Base-by-base conservation (phyloP, 2,797 vertebrate genomes). In the Allobates femoralis region DNA sequence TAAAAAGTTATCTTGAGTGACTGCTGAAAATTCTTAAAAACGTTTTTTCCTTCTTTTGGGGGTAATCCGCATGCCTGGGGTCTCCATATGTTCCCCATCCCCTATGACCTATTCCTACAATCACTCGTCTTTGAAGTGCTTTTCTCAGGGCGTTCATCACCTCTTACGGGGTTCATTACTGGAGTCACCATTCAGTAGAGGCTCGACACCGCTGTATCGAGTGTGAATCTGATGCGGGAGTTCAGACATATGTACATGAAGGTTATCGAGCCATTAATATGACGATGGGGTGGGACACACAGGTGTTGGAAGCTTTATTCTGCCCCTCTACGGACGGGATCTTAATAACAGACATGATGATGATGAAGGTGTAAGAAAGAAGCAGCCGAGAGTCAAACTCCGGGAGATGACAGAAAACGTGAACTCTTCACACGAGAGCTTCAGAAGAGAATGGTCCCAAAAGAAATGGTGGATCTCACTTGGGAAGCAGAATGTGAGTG, bases 141-240 rank as follows among this genome's bases (percentile, higher is more conserved):
- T 87, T 91, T 4, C 3, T 71, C 1, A 91, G 64, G 5, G 90
- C 86, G 30, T 73, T 23, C 51, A 90, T 91, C 69, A 91, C 88
- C 16, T 90, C 82, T 50, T 90, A 90, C 53, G 16, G 90, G 89
- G 78, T 91, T 91, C 34, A 87, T 85, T 0, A 90, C 51, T 0
- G 90, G 91, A 14, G 90, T 91, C 77, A 90, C 78, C 3, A 90
- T 86, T 41, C 88, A 86, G 82, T 92, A 91, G 84, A 92, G 84
- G 0, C 90, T 67, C 1, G 87, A 83, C 10, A 91, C 55, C 30
- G 89, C 55, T 58, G 90, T 90, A 10, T 84, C 78, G 7, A 90
- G 58, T 18, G 67, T 64, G 46, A 89, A 69, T 50, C 78, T 64
- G 56, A 74, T 58, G 67, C 74, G 80, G 16, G 81, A 74, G 41